Base-by-base conservation (phyloP, 1,140 invertebrate species). In the Dendrolimus punctatus region DNA sequence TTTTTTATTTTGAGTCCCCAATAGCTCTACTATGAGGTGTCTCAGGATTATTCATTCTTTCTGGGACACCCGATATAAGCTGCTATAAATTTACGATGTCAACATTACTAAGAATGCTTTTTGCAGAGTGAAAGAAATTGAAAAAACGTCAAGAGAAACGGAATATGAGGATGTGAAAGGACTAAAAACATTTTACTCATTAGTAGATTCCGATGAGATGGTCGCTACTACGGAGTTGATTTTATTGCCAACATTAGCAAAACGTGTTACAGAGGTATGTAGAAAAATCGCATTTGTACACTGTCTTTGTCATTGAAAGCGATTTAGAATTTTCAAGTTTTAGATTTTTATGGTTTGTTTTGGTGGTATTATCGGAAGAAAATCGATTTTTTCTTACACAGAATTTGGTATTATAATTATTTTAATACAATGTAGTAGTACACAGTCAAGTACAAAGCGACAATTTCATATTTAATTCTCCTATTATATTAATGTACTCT, bases 181-280 rank as follows among this genome's bases (percentile, higher is more conserved):
- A 6, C 45, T 68, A 8, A 43, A 49, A 6, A 59, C 44, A 1
- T 65, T 68, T 44, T 68, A 62, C 49, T 55, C 59, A 2, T 53
- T 64, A 38, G 58, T 70, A 0, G 59, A 70, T n/a, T n/a, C 58
- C 5, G 62, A 70, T n/a, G 66, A 69, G 43, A 36, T 66, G 7
- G 7, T 51, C 8, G 61, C 52, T 0, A 59, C 60, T 5, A 49
- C 58, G n/a, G 61, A 71, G 10, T 40, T 71, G 38, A 50, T 70
- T 10, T 55, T 57, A 6, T n/a, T 70, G 10, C 57, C 68, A 4
- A 70, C 66, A 8, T 49, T 63, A 5, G 37, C 41, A 7, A 62
- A 50, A 7, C 49, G 41, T 36, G 38, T 40, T 8, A 8, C 46
- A 39, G 46, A 61, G 61, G 64, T 68, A 46, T 62, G 53, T 48